Base-by-base conservation (phyloP, 2,797 vertebrate species). In the Enteromius afrohamiltoni region DNA sequence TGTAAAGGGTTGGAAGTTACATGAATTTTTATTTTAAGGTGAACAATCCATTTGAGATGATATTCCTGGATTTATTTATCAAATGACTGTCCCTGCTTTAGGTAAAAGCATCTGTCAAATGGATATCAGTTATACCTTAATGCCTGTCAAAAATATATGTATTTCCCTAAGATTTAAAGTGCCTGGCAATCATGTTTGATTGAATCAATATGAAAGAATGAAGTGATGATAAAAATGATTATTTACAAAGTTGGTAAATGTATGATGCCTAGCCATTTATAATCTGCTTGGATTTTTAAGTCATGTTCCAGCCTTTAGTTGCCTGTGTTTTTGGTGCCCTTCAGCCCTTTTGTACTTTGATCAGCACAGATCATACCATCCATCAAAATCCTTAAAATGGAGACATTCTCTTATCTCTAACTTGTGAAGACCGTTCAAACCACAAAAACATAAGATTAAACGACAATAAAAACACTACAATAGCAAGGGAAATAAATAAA, bases 131-230 rank as follows among this genome's bases (percentile, higher is more conserved):
- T 73, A 3, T 73, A 49, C 13, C 40, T 16, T 81, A 26, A 81
- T 62, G 23, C 8, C 21, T 73, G 47, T 31, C 6, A 47, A n/a
- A 69, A 29, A 29, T 42, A 4, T 34, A 4, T 19, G 17, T 19
- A n/a, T 77, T 62, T 77, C n/a, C n/a, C 34, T 40, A 4, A n/a
- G 40, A 47, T 45, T 53, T 67, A 13, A 81, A 81, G 84, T 78
- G 79, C 67, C 74, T 85, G 51, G 55, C 26, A 29, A 26, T 16
- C n/a, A 6, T 16, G 19, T 55, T 34, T 9, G 21, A 40, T 5
- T 9, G 21, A 58, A 55, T 75, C 11, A 73, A 17, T 49, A 17
- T 10, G 1, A n/a, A 74, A 75, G 19, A 1, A n/a, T 7, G 1
- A 29, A 49, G 8, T 71, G 7, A 49, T 49, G 45, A 42, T 11